Evolutionary conservation across 37 sponge, comb jelly and placozoan species (phyloP), one percentile per base, ranked within the genome.

Genomic region (Lycopodina hypogea): DNA sequence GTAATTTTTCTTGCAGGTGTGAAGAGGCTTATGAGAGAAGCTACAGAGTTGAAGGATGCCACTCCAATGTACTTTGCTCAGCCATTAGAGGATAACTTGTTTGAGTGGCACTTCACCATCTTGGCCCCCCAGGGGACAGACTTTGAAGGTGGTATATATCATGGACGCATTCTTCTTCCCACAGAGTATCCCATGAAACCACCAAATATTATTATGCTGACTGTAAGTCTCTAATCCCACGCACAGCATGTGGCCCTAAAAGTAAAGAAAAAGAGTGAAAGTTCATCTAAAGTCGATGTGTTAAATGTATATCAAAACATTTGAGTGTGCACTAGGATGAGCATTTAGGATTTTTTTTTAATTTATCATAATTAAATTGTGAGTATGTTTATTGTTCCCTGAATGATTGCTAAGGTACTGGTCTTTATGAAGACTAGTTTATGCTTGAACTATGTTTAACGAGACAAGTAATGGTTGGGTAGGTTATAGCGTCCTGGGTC

Each of bases 121-220:
- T 60, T 77, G 18, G 99, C 96, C 8, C 92, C 96, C 1, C 50
- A 81, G 33, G 99, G 84, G 24, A 84, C 91, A 14, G 81, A 90
- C 18, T 98, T 85, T 63, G 92, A 98, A 48, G 86, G 94, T 0
- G 99, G 99, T 19, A 34, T 69, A 50, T 98, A 98, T 70, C 99
- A 98, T 65, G 99, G 99, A 9, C 62, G 99, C 37, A 93, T 98
- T 34, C 68, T 93, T 50, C 81, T 98, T 26, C 99, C 99, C 24
- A 72, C 96, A 0, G 96, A 98, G 71, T 98, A 98, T 80, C 99
- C 99, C n/a, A 95, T 98, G 92, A 98, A 98, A 74, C 99, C 99
- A 21, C 99, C 99, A 6, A 89, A 89, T 38, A 92, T 98, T 57
- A 88, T 98, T 2, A 50, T 98, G 67, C 81, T 95, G 32, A 98